These are phyloP conservation scores for Oreochromis aureus DNA, from an alignment of 2,113 vertebrate genomes.

Conservation along the genomic window DNA sequence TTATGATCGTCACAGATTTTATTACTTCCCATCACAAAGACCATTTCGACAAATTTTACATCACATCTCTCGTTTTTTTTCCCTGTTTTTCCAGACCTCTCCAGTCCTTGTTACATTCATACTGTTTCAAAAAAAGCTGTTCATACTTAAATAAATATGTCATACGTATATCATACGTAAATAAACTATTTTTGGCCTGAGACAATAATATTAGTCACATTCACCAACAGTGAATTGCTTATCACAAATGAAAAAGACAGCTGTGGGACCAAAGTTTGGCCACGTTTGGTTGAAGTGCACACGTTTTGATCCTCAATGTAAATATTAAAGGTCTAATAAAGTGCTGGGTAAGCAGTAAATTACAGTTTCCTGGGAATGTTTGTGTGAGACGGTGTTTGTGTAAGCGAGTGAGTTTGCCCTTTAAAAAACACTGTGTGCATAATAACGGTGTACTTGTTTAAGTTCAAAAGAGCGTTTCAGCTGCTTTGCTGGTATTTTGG, in stretches of 20 bases:
- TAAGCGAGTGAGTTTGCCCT: background rate
- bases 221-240: background rate
- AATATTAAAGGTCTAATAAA: background rate
- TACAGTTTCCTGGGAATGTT: background rate
- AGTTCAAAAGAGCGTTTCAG: background rate
- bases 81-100: background rate
- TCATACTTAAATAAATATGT: background rate
- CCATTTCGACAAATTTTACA: no score
- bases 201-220: background rate
- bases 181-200: background rate
- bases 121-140: background rate
- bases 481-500: background rate
- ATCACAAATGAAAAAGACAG: background rate
- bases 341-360: background rate
- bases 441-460: background rate
- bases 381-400: background rate
- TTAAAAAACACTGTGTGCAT: background rate
- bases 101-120: background rate
- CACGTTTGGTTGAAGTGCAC: background rate
- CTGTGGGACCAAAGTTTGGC: background rate
- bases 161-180: background rate
- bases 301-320: background rate
- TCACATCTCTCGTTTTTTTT: no score
- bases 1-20: no score
- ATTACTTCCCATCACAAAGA: no score